Conservation (phyloP, 2,888 invertebrate species). For the Nomada lathburiana region DNA sequence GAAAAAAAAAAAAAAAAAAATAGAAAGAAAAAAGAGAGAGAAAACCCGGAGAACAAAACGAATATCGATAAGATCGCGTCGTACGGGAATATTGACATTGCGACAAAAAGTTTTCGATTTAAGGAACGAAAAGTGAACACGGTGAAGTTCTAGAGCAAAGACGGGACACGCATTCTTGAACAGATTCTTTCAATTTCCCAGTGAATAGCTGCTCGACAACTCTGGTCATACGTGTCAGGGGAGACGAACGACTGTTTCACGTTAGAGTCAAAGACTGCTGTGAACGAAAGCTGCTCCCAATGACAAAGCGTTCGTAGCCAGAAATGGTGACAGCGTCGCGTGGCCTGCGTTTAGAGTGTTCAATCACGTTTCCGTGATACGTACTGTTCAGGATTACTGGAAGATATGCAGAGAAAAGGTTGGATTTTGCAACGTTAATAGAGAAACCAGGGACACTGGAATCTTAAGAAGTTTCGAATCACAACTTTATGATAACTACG, state of each 20-base stretch:
- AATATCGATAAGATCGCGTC: slow-evolving; percentile 6
- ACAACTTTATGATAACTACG: too few species aligned
- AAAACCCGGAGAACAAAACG: not conserved
- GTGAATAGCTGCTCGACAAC: slow-evolving; percentile 51
- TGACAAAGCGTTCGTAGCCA: not conserved
- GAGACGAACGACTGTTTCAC: slow-evolving; percentile 43
- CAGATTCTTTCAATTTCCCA: slow-evolving; percentile 63
- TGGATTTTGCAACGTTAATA: too few species aligned
- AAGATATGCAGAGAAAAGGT: too few species aligned
- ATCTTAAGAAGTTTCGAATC: too few species aligned
- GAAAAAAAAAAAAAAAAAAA: not conserved
- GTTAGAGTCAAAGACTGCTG: not conserved
- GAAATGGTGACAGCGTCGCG: too few species aligned
- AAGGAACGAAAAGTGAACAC: slow-evolving; percentile 6
- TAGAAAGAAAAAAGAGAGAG: too few species aligned
- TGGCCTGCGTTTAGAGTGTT: not conserved
- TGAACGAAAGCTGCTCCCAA: not conserved
- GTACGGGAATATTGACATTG: too few species aligned
- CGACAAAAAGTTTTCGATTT: not conserved
- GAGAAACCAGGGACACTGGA: too few species aligned
- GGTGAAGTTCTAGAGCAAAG: slow-evolving; percentile 25
- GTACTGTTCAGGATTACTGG: too few species aligned
- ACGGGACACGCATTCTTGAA: slow-evolving; percentile 41
- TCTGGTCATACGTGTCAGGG: slow-evolving; percentile 47
- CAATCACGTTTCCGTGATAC: not conserved